A percentile compares a stretch with the other conserved stretches of the same genome.
phyloP scores from a whole-genome alignment of 2,888 invertebrate species.

The Meganola albula region DNA sequence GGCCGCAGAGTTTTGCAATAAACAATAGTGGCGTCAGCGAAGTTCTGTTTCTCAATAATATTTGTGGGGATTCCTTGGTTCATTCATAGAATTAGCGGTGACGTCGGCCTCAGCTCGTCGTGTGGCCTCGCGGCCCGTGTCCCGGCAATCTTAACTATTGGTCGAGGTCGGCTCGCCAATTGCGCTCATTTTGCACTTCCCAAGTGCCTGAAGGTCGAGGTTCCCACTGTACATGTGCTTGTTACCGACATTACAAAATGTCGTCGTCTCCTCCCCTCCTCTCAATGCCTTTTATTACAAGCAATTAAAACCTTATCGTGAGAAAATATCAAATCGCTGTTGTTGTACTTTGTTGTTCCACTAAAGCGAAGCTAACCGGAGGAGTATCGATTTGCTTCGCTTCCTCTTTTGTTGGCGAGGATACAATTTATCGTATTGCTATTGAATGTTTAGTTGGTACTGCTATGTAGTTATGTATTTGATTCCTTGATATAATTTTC shows the following conservation, averaged over 20 bases:
- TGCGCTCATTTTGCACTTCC: conserved; percentile 14
- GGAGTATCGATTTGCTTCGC: not conserved
- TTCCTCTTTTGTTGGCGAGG: not conserved
- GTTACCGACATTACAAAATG: not conserved
- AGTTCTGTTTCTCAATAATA: conserved; percentile 1
- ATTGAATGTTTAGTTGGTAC: no score
- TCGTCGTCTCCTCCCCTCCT: not conserved
- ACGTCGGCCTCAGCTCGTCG: conserved; percentile 33
- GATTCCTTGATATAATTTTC: no score
- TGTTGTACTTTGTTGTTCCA: conserved; percentile 7
- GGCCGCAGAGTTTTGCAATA: conserved; percentile 15
- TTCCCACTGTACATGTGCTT: no score
- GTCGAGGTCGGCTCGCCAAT: conserved; percentile 24
- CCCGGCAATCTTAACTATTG: conserved; percentile 16
- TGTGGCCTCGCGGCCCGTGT: conserved; percentile 14
- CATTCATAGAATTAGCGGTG: conserved; percentile 10
- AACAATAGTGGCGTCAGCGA: conserved; percentile 10
- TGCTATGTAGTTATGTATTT: no score
- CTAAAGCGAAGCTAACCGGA: no score
- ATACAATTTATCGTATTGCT: no score
- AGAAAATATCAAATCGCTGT: conserved; percentile 19
- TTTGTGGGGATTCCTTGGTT: conserved; percentile 9
- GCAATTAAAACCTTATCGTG: conserved; percentile 24
- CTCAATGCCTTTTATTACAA: conserved; percentile 9
- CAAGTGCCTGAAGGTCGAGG: conserved; percentile 4